Percentiles rank a stretch among this genome's conserved stretches.
phyloP scores from a whole-genome alignment of 2,888 invertebrate species.

The Esperia sulphurella region DNA sequence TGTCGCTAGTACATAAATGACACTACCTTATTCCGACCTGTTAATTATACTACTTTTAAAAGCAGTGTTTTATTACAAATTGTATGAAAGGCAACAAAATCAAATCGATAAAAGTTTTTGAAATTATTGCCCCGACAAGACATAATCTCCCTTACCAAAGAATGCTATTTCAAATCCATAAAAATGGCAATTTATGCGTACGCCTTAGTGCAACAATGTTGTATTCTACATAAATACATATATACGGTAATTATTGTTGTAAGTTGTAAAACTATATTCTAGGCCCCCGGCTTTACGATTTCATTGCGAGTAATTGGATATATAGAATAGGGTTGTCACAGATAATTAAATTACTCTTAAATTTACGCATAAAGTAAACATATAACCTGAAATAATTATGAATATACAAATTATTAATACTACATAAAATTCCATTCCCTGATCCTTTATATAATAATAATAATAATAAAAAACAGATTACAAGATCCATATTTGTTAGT shows the following conservation, averaged over 20 bases:
- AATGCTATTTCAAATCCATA: slow-evolving; percentile 15
- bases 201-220: slow-evolving; percentile 27
- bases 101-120: background rate
- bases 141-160: background rate
- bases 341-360: no score
- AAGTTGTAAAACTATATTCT: slow-evolving; percentile 13
- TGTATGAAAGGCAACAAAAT: background rate
- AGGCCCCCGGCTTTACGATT: slow-evolving; percentile 27
- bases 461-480: no score
- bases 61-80: no score
- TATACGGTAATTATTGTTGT: slow-evolving; percentile 26
- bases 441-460: no score
- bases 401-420: no score
- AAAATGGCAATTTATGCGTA: slow-evolving; percentile 23
- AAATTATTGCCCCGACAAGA: slow-evolving; percentile 1
- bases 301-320: slow-evolving; percentile 24
- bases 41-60: no score
- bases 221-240: slow-evolving; percentile 29
- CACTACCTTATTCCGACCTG: no score
- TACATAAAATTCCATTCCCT: no score
- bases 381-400: no score
- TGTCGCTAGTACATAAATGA: no score
- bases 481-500: no score
- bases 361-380: no score
- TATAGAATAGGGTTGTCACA: background rate